Conservation (phyloP, 1,140 invertebrate species). For the Marisa cornuarietis region DNA sequence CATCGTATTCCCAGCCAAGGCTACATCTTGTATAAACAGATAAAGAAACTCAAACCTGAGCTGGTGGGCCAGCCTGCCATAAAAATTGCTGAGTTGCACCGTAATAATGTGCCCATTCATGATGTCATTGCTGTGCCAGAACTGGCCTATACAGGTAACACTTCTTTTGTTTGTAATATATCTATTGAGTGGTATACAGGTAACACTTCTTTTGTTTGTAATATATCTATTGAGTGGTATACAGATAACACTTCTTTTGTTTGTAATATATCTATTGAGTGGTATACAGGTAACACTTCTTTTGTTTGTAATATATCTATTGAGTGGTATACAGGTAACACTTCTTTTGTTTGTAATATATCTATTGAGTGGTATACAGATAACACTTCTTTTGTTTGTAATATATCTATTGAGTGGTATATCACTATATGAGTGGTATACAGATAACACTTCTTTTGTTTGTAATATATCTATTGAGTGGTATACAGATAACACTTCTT, state of each 20-base stretch:
- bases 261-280: neutral
- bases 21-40: slow-evolving; percentile 48
- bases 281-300: slow-evolving; percentile 46
- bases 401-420: too few relatives aligned
- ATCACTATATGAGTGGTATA: too few relatives aligned
- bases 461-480: too few relatives aligned
- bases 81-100: slow-evolving; percentile 34
- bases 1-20: slow-evolving; percentile 53
- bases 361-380: slow-evolving; percentile 52
- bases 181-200: slow-evolving; percentile 38
- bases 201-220: slow-evolving; percentile 15
- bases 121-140: slow-evolving; percentile 41
- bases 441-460: slow-evolving; percentile 34
- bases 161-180: neutral
- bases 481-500: slow-evolving; percentile 45
- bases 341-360: neutral
- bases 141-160: slow-evolving; percentile 52
- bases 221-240: slow-evolving; percentile 29
- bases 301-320: neutral
- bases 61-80: slow-evolving; percentile 28
- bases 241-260: slow-evolving; percentile 37
- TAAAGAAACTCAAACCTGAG: slow-evolving; percentile 45
- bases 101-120: slow-evolving; percentile 37
- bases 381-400: slow-evolving; percentile 15
- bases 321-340: slow-evolving; percentile 54